Percentiles rank a stretch among this genome's conserved stretches.
phyloP scores from a whole-genome alignment of 2,113 vertebrate genomes.

The Zosterops japonicus region DNA sequence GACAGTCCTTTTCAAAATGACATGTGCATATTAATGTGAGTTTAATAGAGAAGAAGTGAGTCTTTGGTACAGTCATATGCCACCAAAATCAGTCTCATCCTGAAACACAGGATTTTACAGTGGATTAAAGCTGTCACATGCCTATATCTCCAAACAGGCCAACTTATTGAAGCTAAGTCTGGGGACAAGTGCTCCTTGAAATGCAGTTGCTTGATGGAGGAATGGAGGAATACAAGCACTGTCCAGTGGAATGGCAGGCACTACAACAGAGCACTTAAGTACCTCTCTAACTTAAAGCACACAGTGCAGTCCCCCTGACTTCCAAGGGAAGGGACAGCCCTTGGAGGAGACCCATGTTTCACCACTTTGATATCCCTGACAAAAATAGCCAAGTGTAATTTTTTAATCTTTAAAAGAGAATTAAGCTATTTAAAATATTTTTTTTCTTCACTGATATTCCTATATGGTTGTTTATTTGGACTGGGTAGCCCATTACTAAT shows the following conservation, averaged over 20 bases:
- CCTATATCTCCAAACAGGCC: not conserved
- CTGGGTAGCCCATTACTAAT: not conserved
- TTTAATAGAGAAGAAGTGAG: not conserved
- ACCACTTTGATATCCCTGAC: not conserved
- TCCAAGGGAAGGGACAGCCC: not conserved
- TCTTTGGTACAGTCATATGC: not conserved
- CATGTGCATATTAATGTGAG: not conserved
- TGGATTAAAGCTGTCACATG: not conserved
- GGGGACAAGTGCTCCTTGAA: not conserved
- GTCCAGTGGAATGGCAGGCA: not conserved
- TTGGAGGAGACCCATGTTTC: not conserved
- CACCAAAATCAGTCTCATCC: not conserved
- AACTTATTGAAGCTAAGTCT: not conserved
- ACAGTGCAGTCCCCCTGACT: not conserved
- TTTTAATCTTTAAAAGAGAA: not conserved
- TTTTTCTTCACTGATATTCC: not conserved
- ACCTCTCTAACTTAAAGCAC: not conserved
- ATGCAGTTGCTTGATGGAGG: not conserved
- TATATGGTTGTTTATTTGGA: not conserved
- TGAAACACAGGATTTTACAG: not conserved
- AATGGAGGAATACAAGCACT: not conserved
- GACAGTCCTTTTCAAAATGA: not conserved
- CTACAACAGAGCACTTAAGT: not conserved
- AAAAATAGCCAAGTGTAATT: not conserved
- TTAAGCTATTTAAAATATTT: not conserved